These are phyloP conservation scores for Brachyptera putata DNA, from an alignment of 2,888 invertebrate genomes.

Conservation along the genomic window DNA sequence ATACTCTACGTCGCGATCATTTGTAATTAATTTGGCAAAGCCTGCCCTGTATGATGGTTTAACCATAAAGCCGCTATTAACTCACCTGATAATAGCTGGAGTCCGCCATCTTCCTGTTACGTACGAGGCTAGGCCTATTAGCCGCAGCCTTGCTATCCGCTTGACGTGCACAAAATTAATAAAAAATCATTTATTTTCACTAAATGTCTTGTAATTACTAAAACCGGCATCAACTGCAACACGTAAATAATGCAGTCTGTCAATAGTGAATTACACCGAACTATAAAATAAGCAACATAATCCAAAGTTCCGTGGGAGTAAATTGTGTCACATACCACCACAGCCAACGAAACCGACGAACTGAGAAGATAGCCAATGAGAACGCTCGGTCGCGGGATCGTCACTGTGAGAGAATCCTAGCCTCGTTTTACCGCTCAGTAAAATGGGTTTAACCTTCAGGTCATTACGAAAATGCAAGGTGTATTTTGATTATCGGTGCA, in stretches of 20 bases:
- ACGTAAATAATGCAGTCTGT: background rate
- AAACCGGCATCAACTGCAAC: background rate
- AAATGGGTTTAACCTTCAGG: no score
- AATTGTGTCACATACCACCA: slow-evolving; percentile 27
- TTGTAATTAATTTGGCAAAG: no score
- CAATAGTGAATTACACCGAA: background rate
- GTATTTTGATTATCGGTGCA: no score
- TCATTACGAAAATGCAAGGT: no score
- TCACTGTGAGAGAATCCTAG: background rate
- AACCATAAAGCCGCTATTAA: slow-evolving; percentile 29
- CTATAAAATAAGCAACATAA: background rate
- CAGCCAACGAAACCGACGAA: slow-evolving; percentile 30
- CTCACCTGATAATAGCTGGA: slow-evolving; percentile 62
- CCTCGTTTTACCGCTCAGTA: background rate
- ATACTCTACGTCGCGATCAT: no score
- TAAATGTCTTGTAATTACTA: background rate
- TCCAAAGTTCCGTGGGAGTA: background rate
- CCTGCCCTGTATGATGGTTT: no score
- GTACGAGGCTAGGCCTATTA: slow-evolving; percentile 6
- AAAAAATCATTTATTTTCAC: slow-evolving; percentile 25
- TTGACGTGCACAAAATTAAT: slow-evolving; percentile 23
- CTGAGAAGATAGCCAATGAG: slow-evolving; percentile 29
- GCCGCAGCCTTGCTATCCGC: slow-evolving; percentile 22
- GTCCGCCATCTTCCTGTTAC: slow-evolving; percentile 55
- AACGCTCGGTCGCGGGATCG: slow-evolving; percentile 19